Percentiles rank a stretch among this genome's conserved stretches.
Evolutionary conservation across 1,140 invertebrate species (phyloP).

Genomic region (Drosophila mojavensis): DNA sequence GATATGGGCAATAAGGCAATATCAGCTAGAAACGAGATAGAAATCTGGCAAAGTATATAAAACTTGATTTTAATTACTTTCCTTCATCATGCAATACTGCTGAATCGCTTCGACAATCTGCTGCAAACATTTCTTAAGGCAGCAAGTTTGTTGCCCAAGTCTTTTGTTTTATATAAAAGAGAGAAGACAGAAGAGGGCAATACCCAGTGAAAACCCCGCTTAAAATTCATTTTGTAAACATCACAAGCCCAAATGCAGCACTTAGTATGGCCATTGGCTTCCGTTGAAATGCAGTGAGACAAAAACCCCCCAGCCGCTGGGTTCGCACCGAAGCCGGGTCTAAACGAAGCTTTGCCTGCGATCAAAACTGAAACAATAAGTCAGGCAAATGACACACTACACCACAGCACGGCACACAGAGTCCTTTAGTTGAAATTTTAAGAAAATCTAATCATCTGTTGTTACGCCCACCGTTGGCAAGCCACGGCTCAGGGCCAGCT

Average conservation of each 20-base stretch:
- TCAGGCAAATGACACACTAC: constrained; percentile 62
- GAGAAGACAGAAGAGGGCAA: constrained; percentile 4
- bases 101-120: not conserved
- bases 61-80: not conserved
- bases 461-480: constrained; percentile 57
- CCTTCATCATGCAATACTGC: not conserved
- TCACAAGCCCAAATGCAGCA: constrained; percentile 54
- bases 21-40: too few relatives aligned
- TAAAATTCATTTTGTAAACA: constrained; percentile 60
- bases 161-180: constrained; percentile 58
- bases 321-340: constrained; percentile 26
- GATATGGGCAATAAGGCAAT: not conserved
- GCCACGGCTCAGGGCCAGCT: constrained; percentile 10
- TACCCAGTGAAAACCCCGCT: constrained; percentile 32
- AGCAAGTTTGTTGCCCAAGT: constrained; percentile 65
- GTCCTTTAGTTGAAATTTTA: constrained; percentile 67
- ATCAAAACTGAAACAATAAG: constrained; percentile 73
- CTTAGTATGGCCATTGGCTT: constrained; percentile 61
- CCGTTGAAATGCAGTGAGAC: constrained; percentile 63
- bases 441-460: constrained; percentile 83
- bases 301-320: constrained; percentile 52
- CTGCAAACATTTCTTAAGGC: not conserved
- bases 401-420: not conserved
- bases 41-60: constrained; percentile 11
- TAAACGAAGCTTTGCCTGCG: constrained; percentile 73